Evolutionary conservation across 2,113 vertebrate genomes (phyloP).

Genomic region (Conger conger): DNA sequence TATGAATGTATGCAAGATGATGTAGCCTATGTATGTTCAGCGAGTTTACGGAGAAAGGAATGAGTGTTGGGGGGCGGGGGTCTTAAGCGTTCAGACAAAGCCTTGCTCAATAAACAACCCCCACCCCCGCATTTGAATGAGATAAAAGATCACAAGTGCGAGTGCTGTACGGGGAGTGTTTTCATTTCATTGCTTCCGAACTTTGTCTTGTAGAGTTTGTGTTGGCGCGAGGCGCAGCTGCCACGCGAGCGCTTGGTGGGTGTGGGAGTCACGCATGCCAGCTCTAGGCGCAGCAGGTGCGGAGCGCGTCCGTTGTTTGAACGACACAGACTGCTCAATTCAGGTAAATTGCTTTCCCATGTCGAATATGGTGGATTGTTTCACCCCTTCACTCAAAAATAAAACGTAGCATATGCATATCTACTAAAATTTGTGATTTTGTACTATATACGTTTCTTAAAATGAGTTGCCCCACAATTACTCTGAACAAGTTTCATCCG

Average conservation of each 20-base stretch:
- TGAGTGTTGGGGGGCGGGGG: not conserved
- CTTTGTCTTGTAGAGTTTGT: conserved; percentile 58
- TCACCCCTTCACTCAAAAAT: conserved; percentile 52
- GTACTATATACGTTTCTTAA: not conserved
- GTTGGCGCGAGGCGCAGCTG: conserved; percentile 63
- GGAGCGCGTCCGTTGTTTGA: conserved; percentile 16
- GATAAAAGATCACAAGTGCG: conserved; percentile 3
- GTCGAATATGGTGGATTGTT: conserved; percentile 48
- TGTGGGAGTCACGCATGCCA: conserved; percentile 59
- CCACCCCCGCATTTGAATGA: not conserved
- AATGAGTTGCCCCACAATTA: too few relatives aligned
- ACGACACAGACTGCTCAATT: not conserved
- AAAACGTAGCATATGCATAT: not conserved
- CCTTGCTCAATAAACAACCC: not conserved
- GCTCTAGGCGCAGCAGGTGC: conserved; percentile 65
- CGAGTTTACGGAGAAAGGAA: too few relatives aligned
- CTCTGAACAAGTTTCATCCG: too few relatives aligned
- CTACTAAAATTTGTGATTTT: not conserved
- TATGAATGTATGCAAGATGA: not conserved
- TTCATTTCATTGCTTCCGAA: conserved; percentile 41
- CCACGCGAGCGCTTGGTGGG: conserved; percentile 51
- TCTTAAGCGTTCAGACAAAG: not conserved
- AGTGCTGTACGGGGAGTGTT: conserved; percentile 36
- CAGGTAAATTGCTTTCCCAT: conserved; percentile 33
- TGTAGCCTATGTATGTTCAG: not conserved